Evolutionary conservation across 1,140 invertebrate genomes (phyloP).

Genomic region (Cotesia chilonis): DNA sequence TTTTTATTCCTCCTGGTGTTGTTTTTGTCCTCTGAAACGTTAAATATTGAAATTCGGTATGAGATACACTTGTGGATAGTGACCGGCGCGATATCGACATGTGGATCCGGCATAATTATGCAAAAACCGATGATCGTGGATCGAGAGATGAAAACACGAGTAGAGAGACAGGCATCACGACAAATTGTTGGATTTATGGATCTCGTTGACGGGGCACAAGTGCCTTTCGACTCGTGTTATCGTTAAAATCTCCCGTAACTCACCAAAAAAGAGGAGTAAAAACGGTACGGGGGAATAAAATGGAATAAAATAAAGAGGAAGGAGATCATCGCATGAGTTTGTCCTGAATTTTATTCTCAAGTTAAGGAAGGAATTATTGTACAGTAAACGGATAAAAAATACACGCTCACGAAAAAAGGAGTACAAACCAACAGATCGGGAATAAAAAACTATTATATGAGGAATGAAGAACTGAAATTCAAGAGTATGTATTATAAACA

Average conservation of each 20-base stretch:
- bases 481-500: too few relatives aligned
- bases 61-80: constrained; percentile 3
- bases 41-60: constrained; percentile 7
- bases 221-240: constrained; percentile 52
- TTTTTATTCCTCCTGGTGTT: neutral
- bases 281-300: constrained; percentile 27
- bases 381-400: constrained; percentile 17
- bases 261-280: constrained; percentile 33
- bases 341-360: constrained; percentile 17
- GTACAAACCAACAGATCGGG: too few relatives aligned
- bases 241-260: constrained; percentile 58
- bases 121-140: constrained; percentile 42
- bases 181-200: constrained; percentile 65
- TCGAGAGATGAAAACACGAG: constrained; percentile 57
- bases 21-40: neutral
- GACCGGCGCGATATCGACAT: constrained; percentile 35
- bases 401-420: neutral
- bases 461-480: neutral
- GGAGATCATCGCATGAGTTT: constrained; percentile 21
- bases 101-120: constrained; percentile 56
- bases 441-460: neutral
- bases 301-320: constrained; percentile 14
- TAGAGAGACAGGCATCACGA: constrained; percentile 49
- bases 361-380: too few relatives aligned
- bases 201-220: constrained; percentile 52